A percentile compares a stretch with the other conserved stretches of the same genome.
phyloP scores from a whole-genome alignment of 2,888 invertebrate genomes.

The Harpalus rufipes region DNA sequence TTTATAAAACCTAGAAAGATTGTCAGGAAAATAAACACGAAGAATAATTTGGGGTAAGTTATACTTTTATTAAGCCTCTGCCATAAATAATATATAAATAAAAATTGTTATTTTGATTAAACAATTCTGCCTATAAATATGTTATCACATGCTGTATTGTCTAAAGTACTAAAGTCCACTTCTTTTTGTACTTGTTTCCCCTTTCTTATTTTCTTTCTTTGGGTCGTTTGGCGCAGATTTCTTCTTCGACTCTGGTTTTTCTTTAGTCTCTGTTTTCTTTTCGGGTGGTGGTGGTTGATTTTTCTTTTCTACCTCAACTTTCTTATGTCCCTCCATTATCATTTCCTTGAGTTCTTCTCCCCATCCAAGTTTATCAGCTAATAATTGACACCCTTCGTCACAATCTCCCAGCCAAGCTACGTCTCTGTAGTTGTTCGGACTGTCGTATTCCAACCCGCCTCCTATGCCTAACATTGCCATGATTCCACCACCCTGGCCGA shows the following conservation, averaged over 20 bases:
- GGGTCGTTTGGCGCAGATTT: neutral
- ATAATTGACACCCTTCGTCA: conserved; percentile 86
- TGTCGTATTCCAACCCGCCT: conserved; percentile 85
- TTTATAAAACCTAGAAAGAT: neutral
- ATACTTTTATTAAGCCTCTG: conserved; percentile 2
- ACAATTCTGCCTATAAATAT: conserved; percentile 5
- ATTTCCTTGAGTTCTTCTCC: conserved; percentile 82
- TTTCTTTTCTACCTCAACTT: conserved; percentile 77
- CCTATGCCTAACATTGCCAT: conserved; percentile 76
- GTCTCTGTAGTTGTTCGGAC: conserved; percentile 83
- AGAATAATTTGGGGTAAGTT: conserved; percentile 6
- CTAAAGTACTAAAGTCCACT: neutral
- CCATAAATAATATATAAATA: conserved; percentile 24
- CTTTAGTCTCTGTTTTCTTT: neutral
- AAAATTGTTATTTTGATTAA: conserved; percentile 15
- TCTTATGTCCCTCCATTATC: conserved; percentile 80
- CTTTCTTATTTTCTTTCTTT: conserved; percentile 10
- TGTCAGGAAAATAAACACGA: neutral
- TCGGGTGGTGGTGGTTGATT: conserved; percentile 69
- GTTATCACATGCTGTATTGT: conserved; percentile 10
- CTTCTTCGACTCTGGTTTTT: neutral
- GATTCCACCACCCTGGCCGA: conserved; percentile 77
- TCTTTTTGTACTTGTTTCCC: neutral
- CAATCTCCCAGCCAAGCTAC: conserved; percentile 91
- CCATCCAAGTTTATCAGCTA: conserved; percentile 90